Evolutionary conservation across 1,140 invertebrate species (phyloP).

Genomic region (Aporrectodea caliginosa): DNA sequence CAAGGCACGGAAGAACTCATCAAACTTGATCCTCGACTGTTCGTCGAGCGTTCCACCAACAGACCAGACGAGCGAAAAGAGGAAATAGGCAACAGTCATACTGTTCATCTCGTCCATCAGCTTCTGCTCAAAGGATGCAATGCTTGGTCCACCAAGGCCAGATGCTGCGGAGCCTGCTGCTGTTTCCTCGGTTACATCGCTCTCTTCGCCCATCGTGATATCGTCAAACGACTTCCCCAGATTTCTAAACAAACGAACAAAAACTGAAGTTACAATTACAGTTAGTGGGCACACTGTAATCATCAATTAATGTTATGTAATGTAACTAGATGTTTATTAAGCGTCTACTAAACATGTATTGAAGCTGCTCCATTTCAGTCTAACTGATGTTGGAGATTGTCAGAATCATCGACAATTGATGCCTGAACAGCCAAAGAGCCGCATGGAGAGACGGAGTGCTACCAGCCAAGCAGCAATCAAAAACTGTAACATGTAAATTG

Average conservation of each 20-base stretch:
- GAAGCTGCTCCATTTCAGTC: no score
- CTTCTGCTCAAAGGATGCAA: conserved; percentile 43
- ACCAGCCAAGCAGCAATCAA: no score
- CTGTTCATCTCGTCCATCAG: conserved; percentile 49
- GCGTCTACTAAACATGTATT: no score
- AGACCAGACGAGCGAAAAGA: conserved; percentile 89
- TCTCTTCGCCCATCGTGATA: conserved; percentile 41
- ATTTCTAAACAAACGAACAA: conserved; percentile 38
- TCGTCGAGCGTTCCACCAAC: conserved; percentile 76
- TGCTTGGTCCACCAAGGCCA: conserved; percentile 2
- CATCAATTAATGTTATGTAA: no score
- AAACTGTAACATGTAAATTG: no score
- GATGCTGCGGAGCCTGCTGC: conserved; percentile 11
- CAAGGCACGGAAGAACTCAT: conserved; percentile 69
- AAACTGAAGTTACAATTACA: no score
- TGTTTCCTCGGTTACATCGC: conserved; percentile 38
- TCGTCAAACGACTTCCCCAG: conserved; percentile 51
- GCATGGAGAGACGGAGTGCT: no score
- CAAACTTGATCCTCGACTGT: conserved; percentile 71
- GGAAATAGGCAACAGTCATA: conserved; percentile 63
- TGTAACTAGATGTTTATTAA: no score
- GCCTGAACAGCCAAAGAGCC: no score
- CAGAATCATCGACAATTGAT: no score
- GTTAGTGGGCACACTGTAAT: no score
- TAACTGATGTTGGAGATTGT: no score